Base-by-base conservation (phyloP, 30 jellyfish, hydroid and myxozoan genomes). In the Chrysaora quinquecirrha region DNA sequence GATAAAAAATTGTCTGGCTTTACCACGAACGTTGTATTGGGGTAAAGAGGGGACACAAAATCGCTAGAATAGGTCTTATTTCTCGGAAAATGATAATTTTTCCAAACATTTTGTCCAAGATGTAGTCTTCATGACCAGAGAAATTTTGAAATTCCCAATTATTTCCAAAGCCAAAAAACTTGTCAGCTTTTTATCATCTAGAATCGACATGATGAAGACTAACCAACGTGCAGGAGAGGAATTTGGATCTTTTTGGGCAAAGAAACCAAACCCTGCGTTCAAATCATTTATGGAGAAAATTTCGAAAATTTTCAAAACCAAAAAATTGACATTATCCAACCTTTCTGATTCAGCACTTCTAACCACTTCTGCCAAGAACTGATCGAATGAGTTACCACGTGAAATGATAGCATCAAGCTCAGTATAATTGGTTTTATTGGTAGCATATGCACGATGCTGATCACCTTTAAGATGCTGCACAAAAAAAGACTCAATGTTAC, bases 391-490 rank as follows among this genome's bases (percentile, higher is more conserved):
- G 29, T 31, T 50, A 4, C 85, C 92, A 22, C 67, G 34, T 19
- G 62, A 21, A 19, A 82, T 82, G 68, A 69, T 48, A 9, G 77
- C 24, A 71, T 82, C 92, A 27, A 82, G 73, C 12, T 35, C 85
- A 1, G 92, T 73, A 38, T 82, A 82, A 63, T 82, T 82, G 43
- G 29, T n/a, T 33, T 82, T 80, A 29, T 82, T 82, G 11, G 74
- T 75, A 22, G 92, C 92, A 82, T 43, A 82, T 18, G 71, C n/a
- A 2, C 79, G 85, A 80, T 82, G 92, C 76, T 82, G 92, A 21
- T 70, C 92, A 38, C 92, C 73, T 30, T 82, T 82, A 12, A 82
- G 64, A 33, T 82, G 92, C 92, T 82, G 67, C 25, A 69, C 66
- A 16, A 9, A 28, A 66, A 12, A n/a, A 31, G 20, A 19, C 25